phyloP scores from a whole-genome alignment of 2,888 invertebrate genomes.

The Dyspetes luteomarginatus region DNA sequence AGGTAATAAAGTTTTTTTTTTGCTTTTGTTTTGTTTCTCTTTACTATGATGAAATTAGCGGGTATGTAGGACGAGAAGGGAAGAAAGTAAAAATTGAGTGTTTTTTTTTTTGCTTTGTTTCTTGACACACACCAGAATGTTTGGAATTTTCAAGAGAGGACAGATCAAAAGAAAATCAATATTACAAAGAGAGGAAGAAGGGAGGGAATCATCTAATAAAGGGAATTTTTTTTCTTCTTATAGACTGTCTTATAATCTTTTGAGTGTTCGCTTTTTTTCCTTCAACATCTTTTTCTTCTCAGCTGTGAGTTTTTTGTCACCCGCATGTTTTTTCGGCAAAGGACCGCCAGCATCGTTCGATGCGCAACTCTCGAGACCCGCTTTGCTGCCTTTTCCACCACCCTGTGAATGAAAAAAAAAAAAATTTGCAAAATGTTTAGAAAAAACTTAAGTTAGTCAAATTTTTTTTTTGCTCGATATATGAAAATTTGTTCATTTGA shows the following conservation, averaged over 20 bases:
- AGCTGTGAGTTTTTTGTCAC: slow-evolving; percentile 89
- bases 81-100: slow-evolving; percentile 71
- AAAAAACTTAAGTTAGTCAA: too few relatives aligned
- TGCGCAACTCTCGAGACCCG: slow-evolving; percentile 80
- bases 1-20: slow-evolving; percentile 52
- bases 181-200: slow-evolving; percentile 43
- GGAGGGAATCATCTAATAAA: slow-evolving; percentile 36
- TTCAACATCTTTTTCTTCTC: slow-evolving; percentile 91
- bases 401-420: slow-evolving; percentile 70
- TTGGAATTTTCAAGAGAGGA: slow-evolving; percentile 43
- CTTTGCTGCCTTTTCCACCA: slow-evolving; percentile 82
- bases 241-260: slow-evolving; percentile 89
- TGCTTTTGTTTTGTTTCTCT: slow-evolving; percentile 1
- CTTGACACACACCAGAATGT: slow-evolving; percentile 74
- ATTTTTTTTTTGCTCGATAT: too few relatives aligned
- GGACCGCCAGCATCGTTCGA: slow-evolving; percentile 87
- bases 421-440: background rate
- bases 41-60: slow-evolving; percentile 53
- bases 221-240: slow-evolving; percentile 6
- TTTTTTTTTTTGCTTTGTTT: slow-evolving; percentile 68
- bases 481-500: too few relatives aligned
- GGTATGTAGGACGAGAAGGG: slow-evolving; percentile 21
- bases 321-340: slow-evolving; percentile 93
- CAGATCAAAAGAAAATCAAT: slow-evolving; percentile 41
- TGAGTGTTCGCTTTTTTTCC: slow-evolving; percentile 93